A percentile compares a stretch with the other conserved stretches of the same genome.
These are phyloP conservation scores for Zaprionus inermis DNA, from an alignment of 1,140 invertebrate genomes.

Conservation along the genomic window DNA sequence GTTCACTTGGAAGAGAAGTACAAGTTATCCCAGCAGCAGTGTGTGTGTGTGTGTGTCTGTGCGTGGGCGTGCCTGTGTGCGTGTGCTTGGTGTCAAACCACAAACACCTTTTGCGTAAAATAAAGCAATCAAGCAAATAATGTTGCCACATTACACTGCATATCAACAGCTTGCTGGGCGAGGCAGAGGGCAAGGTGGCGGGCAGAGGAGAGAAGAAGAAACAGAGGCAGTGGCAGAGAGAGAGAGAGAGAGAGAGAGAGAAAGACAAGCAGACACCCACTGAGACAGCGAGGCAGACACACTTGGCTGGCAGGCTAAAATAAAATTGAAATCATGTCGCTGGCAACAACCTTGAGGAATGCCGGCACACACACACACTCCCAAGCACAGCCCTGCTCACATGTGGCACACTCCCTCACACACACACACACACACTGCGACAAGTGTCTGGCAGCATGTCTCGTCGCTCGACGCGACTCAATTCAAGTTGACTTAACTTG, in stretches of 20 bases:
- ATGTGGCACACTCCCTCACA: conserved; percentile 31
- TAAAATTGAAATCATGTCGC: conserved; percentile 76
- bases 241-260: conserved; percentile 30
- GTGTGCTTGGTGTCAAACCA: conserved; percentile 68
- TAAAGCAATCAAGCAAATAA: conserved; percentile 83
- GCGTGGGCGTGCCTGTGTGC: conserved; percentile 16
- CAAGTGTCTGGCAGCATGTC: conserved; percentile 78
- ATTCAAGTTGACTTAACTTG: conserved; percentile 55
- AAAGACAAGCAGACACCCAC: conserved; percentile 28
- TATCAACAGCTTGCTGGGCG: conserved; percentile 78
- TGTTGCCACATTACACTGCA: conserved; percentile 81
- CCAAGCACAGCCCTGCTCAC: conserved; percentile 31
- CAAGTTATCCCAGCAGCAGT: no score
- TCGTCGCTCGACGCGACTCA: conserved; percentile 72
- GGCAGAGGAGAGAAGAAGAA: conserved; percentile 2
- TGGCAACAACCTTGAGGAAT: conserved; percentile 79
- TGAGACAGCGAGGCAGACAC: conserved; percentile 42
- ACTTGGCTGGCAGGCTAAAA: conserved; percentile 66
- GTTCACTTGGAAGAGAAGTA: no score
- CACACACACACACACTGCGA: conserved; percentile 28
- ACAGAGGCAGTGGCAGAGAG: conserved; percentile 5
- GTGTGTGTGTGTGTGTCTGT: conserved; percentile 20
- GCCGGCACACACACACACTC: conserved; percentile 58
- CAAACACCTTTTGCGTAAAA: conserved; percentile 83
- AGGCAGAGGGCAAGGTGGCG: neutral